These are phyloP conservation scores for Numenius phaeopus DNA, from an alignment of 2,797 vertebrate genomes.

Conservation along the genomic window DNA sequence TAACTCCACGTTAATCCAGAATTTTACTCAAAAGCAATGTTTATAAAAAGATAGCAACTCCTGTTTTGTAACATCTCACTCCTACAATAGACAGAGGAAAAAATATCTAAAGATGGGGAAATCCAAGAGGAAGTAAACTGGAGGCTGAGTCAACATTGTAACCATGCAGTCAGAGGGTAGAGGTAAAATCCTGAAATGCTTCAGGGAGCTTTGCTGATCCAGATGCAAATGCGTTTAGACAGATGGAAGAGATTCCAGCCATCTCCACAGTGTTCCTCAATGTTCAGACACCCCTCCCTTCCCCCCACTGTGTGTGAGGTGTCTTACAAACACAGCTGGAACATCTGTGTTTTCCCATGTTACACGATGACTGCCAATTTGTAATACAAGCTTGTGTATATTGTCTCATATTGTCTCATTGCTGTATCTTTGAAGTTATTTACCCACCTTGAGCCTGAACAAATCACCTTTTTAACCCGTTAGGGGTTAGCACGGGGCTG, in stretches of 20 bases:
- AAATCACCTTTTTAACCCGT: neutral
- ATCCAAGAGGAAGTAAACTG: slow-evolving; percentile 29
- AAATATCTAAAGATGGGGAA: slow-evolving; percentile 26
- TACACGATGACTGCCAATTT: neutral
- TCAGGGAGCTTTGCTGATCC: neutral
- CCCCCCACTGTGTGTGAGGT: neutral
- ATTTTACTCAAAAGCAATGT: slow-evolving; percentile 10
- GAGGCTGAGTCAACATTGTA: slow-evolving; percentile 19
- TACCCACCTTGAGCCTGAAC: neutral
- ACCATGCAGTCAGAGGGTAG: neutral
- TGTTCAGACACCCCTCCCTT: neutral
- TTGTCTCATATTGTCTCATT: neutral
- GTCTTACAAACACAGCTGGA: neutral
- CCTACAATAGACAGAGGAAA: slow-evolving; percentile 7
- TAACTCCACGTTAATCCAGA: neutral
- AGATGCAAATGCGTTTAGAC: neutral
- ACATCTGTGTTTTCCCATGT: neutral
- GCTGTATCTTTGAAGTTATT: neutral
- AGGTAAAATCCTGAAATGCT: slow-evolving; percentile 38
- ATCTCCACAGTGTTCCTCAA: neutral
- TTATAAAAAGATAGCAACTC: neutral
- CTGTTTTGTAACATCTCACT: neutral
- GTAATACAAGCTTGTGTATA: neutral
- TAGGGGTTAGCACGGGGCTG: neutral
- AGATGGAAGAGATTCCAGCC: neutral